A percentile compares a stretch with the other conserved stretches of the same genome.
Conservation (phyloP, 2,888 invertebrate species). For the Galerucella nymphaeae region DNA sequence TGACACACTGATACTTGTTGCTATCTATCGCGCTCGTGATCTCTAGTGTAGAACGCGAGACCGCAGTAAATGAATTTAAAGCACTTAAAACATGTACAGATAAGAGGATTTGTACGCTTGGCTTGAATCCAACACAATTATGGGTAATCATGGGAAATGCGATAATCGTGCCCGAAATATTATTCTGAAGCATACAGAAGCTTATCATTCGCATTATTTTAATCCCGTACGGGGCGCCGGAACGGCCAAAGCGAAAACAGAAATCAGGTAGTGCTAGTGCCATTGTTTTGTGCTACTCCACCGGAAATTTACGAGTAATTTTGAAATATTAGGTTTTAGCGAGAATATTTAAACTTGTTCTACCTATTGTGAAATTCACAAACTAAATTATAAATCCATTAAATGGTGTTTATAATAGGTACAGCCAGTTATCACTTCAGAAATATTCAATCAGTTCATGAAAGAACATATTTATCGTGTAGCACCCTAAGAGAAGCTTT, state of each 20-base stretch:
- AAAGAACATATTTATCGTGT: too few species aligned
- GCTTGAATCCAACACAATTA: conserved; percentile 54
- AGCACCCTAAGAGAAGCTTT: too few species aligned
- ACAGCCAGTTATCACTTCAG: too few species aligned
- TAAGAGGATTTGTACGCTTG: conserved; percentile 56
- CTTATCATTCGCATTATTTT: conserved; percentile 43
- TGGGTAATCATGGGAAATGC: conserved; percentile 55
- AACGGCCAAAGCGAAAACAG: conserved; percentile 26
- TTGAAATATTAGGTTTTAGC: conserved; percentile 18
- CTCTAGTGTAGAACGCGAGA: conserved; percentile 19
- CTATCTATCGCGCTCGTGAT: conserved; percentile 14
- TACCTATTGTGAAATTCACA: neutral
- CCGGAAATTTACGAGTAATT: conserved; percentile 18
- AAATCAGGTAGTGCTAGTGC: conserved; percentile 19
- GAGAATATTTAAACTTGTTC: neutral
- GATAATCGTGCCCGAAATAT: conserved; percentile 55
- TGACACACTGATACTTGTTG: conserved; percentile 43
- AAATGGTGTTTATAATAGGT: too few species aligned
- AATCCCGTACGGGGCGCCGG: conserved; percentile 17
- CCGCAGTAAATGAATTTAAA: conserved; percentile 47
- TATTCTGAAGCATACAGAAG: conserved; percentile 44
- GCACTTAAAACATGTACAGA: conserved; percentile 53
- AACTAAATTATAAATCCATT: too few species aligned
- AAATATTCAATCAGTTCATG: too few species aligned
- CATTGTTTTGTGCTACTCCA: conserved; percentile 7